Percentiles rank a stretch among this genome's conserved stretches.
Conservation (phyloP, 1,140 invertebrate genomes). For the Eriosoma lanigerum region DNA sequence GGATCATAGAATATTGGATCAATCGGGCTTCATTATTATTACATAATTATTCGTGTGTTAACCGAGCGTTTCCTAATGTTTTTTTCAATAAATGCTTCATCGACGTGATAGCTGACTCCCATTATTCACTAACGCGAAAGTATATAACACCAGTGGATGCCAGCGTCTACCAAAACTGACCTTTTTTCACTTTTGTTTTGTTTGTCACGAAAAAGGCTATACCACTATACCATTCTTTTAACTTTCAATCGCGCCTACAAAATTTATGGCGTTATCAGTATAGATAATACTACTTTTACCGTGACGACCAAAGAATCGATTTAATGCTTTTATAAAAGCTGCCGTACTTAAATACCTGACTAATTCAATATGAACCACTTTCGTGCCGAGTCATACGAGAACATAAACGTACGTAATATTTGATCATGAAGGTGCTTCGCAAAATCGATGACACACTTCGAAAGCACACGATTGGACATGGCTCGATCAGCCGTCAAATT, state of each 20-base stretch:
- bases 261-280: background rate
- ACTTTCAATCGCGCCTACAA: background rate
- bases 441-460: conserved; percentile 9
- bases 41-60: background rate
- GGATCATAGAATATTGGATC: background rate
- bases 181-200: too few relatives aligned
- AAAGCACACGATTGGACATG: background rate
- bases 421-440: background rate
- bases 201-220: background rate
- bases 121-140: background rate
- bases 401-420: conserved; percentile 52
- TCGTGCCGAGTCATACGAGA: conserved; percentile 59
- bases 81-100: background rate
- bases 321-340: conserved; percentile 58
- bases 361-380: conserved; percentile 57
- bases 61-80: background rate
- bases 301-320: conserved; percentile 19
- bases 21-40: background rate
- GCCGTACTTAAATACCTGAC: conserved; percentile 58
- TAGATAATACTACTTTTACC: background rate
- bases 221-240: conserved; percentile 21
- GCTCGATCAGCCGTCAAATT: background rate
- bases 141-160: background rate
- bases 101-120: background rate
- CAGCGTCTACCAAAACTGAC: background rate